These are phyloP conservation scores for Eueides isabella DNA, from an alignment of 1,140 invertebrate species.

Conservation along the genomic window DNA sequence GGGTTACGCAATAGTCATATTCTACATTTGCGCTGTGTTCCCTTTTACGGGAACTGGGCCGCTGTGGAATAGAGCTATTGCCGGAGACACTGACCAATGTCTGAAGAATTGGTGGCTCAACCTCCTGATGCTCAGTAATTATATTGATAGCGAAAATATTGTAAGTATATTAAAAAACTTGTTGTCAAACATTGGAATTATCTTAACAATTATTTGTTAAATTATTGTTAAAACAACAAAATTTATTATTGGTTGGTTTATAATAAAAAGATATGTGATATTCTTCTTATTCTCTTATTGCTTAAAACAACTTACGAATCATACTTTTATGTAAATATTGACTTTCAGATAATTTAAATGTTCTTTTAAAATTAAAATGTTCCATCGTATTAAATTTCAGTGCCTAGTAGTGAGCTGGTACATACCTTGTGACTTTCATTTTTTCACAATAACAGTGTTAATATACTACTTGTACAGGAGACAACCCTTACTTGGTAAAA, in stretches of 20 bases:
- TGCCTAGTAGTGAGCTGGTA: constrained; percentile 90
- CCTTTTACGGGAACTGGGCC: constrained; percentile 67
- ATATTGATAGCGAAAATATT: constrained; percentile 61
- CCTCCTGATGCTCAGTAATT: constrained; percentile 86
- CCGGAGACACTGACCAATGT: constrained; percentile 79
- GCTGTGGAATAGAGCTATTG: constrained; percentile 56
- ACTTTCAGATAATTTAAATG: not conserved
- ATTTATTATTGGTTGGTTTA: no score
- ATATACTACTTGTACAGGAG: constrained; percentile 81
- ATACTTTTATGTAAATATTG: no score
- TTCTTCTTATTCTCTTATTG: no score
- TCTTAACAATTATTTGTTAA: no score
- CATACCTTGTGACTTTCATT: constrained; percentile 90
- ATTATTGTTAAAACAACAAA: no score
- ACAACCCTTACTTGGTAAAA: constrained; percentile 48
- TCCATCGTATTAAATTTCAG: constrained; percentile 65
- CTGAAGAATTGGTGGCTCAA: constrained; percentile 87
- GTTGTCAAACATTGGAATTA: no score
- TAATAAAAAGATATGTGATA: no score
- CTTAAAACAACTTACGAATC: no score
- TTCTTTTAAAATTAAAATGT: not conserved
- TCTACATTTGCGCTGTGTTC: constrained; percentile 55
- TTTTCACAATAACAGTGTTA: constrained; percentile 85
- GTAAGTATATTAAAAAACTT: constrained; percentile 50
- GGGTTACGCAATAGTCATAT: constrained; percentile 59